These are phyloP conservation scores for Drosophila mayaguana DNA, from an alignment of 2,888 invertebrate genomes.

Conservation along the genomic window DNA sequence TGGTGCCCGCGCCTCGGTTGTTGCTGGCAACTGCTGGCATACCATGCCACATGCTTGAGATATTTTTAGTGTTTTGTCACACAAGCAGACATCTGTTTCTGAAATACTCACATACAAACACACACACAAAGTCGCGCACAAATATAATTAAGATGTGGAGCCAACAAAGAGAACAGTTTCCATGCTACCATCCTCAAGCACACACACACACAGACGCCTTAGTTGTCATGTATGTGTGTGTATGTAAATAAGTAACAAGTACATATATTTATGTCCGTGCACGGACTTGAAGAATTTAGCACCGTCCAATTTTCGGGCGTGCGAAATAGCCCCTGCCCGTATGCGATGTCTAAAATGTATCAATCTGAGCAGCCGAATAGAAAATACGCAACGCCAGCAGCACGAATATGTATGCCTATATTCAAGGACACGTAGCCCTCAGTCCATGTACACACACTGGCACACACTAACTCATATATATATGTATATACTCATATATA, in stretches of 20 bases:
- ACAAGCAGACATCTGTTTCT: conserved; percentile 66
- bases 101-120: conserved; percentile 46
- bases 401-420: conserved; percentile 27
- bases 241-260: conserved; percentile 28
- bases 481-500: background rate
- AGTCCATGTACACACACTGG: conserved; percentile 24
- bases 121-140: conserved; percentile 45
- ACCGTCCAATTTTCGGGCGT: conserved; percentile 21
- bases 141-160: conserved; percentile 62
- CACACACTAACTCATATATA: conserved; percentile 17
- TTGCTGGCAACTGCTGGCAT: conserved; percentile 62
- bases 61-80: conserved; percentile 70
- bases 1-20: conserved; percentile 48
- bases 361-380: conserved; percentile 29
- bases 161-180: conserved; percentile 31
- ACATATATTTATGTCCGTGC: conserved; percentile 36
- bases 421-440: conserved; percentile 43
- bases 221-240: background rate
- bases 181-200: background rate
- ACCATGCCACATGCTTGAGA: conserved; percentile 68
- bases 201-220: background rate
- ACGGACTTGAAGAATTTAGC: conserved; percentile 27
- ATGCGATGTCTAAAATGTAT: conserved; percentile 37
- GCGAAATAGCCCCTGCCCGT: conserved; percentile 12
- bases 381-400: conserved; percentile 5